Conservation (phyloP, 1,140 invertebrate species). For the Bombus waltoni region DNA sequence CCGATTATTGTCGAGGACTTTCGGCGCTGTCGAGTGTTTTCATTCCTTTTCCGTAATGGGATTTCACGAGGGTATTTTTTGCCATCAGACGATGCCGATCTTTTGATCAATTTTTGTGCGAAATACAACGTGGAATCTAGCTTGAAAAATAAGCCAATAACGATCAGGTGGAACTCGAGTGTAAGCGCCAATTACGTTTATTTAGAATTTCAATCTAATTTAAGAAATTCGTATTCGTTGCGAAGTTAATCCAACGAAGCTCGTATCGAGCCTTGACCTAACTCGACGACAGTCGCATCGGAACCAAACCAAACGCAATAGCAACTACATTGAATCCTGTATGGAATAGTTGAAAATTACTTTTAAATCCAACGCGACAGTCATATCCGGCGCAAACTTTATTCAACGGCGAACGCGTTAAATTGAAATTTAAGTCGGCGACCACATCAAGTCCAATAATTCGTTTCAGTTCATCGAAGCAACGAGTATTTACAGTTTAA, state of each 20-base stretch:
- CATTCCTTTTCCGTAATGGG: neutral
- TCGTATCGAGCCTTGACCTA: neutral
- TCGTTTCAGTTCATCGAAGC: no score
- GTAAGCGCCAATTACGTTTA: neutral
- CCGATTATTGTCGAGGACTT: slow-evolving; percentile 11
- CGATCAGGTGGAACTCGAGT: neutral
- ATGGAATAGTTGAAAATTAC: no score
- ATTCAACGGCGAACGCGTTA: no score
- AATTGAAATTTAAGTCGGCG: no score
- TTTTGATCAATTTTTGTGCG: neutral
- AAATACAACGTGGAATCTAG: neutral
- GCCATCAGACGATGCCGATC: neutral
- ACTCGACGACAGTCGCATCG: neutral
- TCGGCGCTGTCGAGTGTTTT: neutral
- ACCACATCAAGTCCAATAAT: no score
- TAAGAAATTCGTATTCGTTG: no score
- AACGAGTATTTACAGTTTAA: no score
- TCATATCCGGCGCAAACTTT: no score
- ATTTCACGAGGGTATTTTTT: neutral
- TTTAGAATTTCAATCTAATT: neutral
- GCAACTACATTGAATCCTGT: neutral
- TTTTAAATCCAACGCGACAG: no score
- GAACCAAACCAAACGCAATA: neutral
- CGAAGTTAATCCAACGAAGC: neutral
- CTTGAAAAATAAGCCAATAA: neutral